phyloP scores from a whole-genome alignment of 2,113 vertebrate genomes.

The Cyphotilapia sp. region DNA sequence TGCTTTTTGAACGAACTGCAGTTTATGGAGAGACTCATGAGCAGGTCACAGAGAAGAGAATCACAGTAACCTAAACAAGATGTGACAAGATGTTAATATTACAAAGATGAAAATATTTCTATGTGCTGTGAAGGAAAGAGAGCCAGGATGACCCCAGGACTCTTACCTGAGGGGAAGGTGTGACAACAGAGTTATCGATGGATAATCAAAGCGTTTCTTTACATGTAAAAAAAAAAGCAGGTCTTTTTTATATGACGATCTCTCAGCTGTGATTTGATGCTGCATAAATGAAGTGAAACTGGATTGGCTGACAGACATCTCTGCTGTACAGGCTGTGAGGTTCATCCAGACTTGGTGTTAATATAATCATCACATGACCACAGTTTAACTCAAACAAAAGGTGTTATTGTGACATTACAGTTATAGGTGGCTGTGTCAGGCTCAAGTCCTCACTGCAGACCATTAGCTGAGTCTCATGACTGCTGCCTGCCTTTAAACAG shows the following conservation, averaged over 20 bases:
- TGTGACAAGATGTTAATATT: not conserved
- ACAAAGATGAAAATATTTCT: not conserved
- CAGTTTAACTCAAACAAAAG: not conserved
- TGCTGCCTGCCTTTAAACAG: not conserved
- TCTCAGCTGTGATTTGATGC: not conserved
- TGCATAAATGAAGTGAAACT: rapidly evolving
- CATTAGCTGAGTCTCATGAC: slow-evolving; percentile 47
- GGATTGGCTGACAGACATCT: not conserved
- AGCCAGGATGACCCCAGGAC: rapidly evolving
- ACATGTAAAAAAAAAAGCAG: rapidly evolving
- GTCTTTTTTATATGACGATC: not conserved
- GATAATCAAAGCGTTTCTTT: not conserved
- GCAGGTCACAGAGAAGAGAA: not conserved
- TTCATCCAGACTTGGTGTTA: not conserved
- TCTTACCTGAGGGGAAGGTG: not conserved
- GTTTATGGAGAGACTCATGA: not conserved
- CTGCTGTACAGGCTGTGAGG: not conserved
- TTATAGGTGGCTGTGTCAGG: not conserved
- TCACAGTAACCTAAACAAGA: not conserved
- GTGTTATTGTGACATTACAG: not conserved
- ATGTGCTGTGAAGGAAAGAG: not conserved
- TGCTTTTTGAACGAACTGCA: not conserved
- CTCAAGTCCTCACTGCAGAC: not conserved
- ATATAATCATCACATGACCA: not conserved
- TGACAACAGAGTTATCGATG: not conserved